These are phyloP conservation scores for Saguinus imperator DNA, from an alignment of 2,113 vertebrate genomes.

Conservation along the genomic window DNA sequence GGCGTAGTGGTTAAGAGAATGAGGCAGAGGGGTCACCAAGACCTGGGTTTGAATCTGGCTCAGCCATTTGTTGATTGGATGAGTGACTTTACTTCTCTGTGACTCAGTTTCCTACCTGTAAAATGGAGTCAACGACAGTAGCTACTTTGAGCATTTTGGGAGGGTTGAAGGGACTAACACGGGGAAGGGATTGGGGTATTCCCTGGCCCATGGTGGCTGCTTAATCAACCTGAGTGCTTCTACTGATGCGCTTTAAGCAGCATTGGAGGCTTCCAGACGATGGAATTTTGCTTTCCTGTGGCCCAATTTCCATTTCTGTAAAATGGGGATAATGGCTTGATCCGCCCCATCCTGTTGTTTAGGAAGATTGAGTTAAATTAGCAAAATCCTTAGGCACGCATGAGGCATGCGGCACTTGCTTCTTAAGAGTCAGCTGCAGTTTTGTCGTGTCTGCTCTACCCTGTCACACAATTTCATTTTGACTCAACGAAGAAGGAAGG, in stretches of 20 bases:
- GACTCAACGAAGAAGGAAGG: not conserved
- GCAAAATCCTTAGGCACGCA: not conserved
- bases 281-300: not conserved
- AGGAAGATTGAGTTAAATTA: not conserved
- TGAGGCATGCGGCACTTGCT: accelerated
- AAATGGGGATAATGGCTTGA: not conserved
- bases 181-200: too few relatives aligned
- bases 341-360: not conserved
- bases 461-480: not conserved
- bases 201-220: not conserved
- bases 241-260: not conserved
- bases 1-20: not conserved
- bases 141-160: not conserved
- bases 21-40: not conserved
- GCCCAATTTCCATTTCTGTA: not conserved
- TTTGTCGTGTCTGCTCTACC: accelerated
- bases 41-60: not conserved
- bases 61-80: not conserved
- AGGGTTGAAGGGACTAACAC: accelerated
- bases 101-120: not conserved
- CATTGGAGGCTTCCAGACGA: accelerated
- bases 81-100: not conserved
- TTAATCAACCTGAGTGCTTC: accelerated
- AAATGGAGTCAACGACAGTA: not conserved
- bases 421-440: not conserved